Conservation (phyloP, 2,888 invertebrate genomes). For the Baronia brevicornis region DNA sequence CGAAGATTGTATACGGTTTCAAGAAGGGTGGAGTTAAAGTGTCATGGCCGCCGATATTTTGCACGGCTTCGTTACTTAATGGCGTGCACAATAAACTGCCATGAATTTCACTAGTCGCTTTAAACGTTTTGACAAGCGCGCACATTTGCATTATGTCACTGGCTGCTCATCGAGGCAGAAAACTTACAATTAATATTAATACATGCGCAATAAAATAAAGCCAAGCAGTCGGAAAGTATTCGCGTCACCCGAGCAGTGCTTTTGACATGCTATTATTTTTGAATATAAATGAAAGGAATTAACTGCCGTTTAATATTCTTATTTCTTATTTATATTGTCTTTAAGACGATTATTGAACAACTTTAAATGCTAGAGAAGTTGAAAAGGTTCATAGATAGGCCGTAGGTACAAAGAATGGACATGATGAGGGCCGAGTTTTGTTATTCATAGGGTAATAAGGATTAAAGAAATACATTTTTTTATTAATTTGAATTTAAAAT, state of each 20-base stretch:
- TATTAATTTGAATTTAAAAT: background rate
- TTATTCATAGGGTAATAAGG: slow-evolving; percentile 26
- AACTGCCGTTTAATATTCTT: slow-evolving; percentile 18
- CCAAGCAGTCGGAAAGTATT: slow-evolving; percentile 66
- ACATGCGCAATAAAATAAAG: slow-evolving; percentile 69
- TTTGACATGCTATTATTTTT: slow-evolving; percentile 66
- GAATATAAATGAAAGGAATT: slow-evolving; percentile 25
- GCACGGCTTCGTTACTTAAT: slow-evolving; percentile 17
- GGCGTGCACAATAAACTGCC: slow-evolving; percentile 26
- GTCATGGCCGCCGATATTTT: slow-evolving; percentile 4
- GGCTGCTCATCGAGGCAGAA: slow-evolving; percentile 44
- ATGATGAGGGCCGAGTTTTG: slow-evolving; percentile 42
- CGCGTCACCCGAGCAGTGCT: slow-evolving; percentile 56
- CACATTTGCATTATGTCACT: slow-evolving; percentile 49
- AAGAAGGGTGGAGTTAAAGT: background rate
- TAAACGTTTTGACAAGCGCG: slow-evolving; percentile 53
- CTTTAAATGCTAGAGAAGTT: slow-evolving; percentile 23
- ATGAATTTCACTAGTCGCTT: slow-evolving; percentile 33
- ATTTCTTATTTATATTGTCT: slow-evolving; percentile 14
- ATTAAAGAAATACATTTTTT: slow-evolving; percentile 18
- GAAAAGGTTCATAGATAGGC: slow-evolving; percentile 30
- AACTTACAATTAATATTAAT: slow-evolving; percentile 73
- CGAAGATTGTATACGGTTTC: slow-evolving; percentile 3
- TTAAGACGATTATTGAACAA: slow-evolving; percentile 18
- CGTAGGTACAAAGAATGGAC: slow-evolving; percentile 44